Percentiles rank a stretch among this genome's conserved stretches.
Conservation (phyloP, 2,888 invertebrate species). For the Protonemura montana region DNA sequence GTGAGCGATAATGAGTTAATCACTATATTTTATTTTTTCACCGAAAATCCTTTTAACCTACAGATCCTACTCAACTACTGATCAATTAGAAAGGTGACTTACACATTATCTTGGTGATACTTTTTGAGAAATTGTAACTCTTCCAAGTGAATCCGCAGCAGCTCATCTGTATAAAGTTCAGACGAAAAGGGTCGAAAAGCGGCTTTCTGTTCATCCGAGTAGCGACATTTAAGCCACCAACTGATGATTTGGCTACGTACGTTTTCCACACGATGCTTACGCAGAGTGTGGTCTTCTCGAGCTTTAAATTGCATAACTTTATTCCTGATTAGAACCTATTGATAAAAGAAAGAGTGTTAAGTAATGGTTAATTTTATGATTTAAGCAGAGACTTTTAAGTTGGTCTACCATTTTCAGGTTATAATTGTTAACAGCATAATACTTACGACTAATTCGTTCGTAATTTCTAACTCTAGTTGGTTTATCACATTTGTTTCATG, state of each 20-base stretch:
- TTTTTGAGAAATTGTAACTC: constrained; percentile 55
- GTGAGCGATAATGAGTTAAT: no score
- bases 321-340: neutral
- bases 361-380: no score
- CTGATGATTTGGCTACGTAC: constrained; percentile 56
- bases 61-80: no score
- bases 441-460: neutral
- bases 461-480: neutral
- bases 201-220: constrained; percentile 52
- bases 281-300: neutral
- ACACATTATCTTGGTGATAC: constrained; percentile 26
- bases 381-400: no score
- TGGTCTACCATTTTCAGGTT: no score
- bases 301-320: neutral
- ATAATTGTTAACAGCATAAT: neutral
- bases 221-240: constrained; percentile 60
- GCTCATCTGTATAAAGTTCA: constrained; percentile 57
- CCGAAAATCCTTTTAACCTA: no score
- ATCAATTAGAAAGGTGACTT: no score
- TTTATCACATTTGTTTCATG: neutral
- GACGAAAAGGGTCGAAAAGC: constrained; percentile 50
- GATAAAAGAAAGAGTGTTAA: neutral
- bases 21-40: no score
- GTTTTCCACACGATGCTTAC: constrained; percentile 49
- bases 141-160: constrained; percentile 57